Evolutionary conservation across 2,797 vertebrate species (phyloP), one percentile per base, ranked within the genome.

Genomic region (Okamejei kenojei): DNA sequence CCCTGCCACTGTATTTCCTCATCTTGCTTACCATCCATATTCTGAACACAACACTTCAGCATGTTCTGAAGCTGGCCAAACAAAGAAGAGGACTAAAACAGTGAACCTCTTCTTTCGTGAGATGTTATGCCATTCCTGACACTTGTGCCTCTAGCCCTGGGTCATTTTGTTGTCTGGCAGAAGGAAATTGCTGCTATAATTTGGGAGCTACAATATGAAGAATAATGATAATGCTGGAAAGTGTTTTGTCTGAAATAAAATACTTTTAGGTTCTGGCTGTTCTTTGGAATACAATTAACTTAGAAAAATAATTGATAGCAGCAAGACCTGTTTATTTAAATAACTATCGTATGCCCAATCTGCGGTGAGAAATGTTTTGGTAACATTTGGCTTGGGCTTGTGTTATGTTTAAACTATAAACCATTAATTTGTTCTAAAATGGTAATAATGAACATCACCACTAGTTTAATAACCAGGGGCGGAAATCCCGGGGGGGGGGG

Each of bases 161-260:
- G 21, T 45, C 88, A 38, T 82, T 17, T 7, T 76, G 38, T 54
- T 92, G 1, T 17, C 90, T 13, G 13, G 26, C 7, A 38, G 10
- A 74, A 74, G 38, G 71, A 91, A 91, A 3, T 73, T 35, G 9
- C n/a, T 90, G 84, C 29, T 65, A 32, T 15, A 91, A 21, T 73
- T 74, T 71, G 71, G 71, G 15, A 88, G 17, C n/a, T 35, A 23
- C 84, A 88, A 88, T 21, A 19, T 88, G 63, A 68, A 88, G 68
- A 9, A 88, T 35, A 35, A 68, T 68, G 84, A 86, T 21, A n/a
- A 8, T 65, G n/a, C 32, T 68, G 32, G 23, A 54, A 92, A 76
- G 15, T 92, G 21, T 92, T 92, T 74, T 45, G 90, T 73, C 90
- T 92, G 32, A 74, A 58, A 74, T 76, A 76, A 76, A 76, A 63